Base-by-base conservation (phyloP, 2,888 invertebrate species). In the Drosophila anomelani region DNA sequence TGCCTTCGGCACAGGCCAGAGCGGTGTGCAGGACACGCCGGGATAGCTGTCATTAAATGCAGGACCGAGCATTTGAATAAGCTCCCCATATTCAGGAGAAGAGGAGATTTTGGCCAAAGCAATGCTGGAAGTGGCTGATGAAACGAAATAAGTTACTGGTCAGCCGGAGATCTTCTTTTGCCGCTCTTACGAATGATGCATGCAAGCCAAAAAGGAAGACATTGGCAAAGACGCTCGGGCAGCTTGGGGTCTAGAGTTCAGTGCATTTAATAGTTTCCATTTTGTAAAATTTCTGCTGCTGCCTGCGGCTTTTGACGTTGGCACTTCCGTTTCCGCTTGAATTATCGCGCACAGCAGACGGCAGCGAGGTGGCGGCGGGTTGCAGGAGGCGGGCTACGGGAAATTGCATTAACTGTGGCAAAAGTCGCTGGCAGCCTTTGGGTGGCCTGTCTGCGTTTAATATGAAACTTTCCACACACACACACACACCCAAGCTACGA, bases 301-400 rank as follows among this genome's bases (percentile, higher is more conserved):
- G 75, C 63, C 43, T 71, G 77, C 61, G 77, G 82, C 71, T 84
- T 81, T 86, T 88, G 85, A 81, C 88, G 85, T 77, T 81, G 87
- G 82, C 85, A 85, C 86, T 86, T 88, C 86, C 86, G 86, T 80
- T 88, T 86, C 87, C 86, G 89, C 85, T 85, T 88, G 87, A 86
- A 87, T 86, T 88, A 82, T 85, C 85, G 77, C 87, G 82, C 80
- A 64, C 73, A 83, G 84, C 81, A 78, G 75, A 80, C 69, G 80
- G 69, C 49, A 57, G 29, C 26, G 46, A n/a, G 46, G 46, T 26
- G 46, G 26, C 47, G 46, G 26, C 29, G 32, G 29, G 47, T 7
- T 17, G n/a, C 49, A 17, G 32, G 69, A 46, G 63, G 57, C 29
- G 81, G 67, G 75, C 53, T 70, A 67, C 61, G 76, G 77, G 79